phyloP scores from a whole-genome alignment of 2,797 vertebrate species.

The Macroramphosus scolopax region DNA sequence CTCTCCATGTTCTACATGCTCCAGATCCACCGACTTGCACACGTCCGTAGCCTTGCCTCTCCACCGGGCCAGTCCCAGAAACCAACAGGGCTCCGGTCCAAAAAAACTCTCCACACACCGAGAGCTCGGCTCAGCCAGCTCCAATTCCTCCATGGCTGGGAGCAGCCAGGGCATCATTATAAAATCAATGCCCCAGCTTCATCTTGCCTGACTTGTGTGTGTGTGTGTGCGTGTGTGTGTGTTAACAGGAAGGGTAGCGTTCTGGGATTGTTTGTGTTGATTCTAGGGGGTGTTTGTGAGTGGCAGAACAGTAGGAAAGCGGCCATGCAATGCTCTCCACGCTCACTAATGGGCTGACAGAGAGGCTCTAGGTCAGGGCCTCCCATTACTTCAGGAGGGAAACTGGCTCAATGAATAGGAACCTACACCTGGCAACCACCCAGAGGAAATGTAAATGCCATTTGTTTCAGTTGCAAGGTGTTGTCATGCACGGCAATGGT shows the following conservation, averaged over 20 bases:
- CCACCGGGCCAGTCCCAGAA: constrained; percentile 52
- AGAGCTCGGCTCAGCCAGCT: constrained; percentile 68
- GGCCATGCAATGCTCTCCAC: constrained; percentile 58
- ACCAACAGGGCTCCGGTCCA: constrained; percentile 58
- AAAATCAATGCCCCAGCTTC: constrained; percentile 78
- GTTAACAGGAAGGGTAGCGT: constrained; percentile 49
- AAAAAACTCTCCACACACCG: constrained; percentile 67
- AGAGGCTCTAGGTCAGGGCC: constrained; percentile 70
- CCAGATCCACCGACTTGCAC: constrained; percentile 60
- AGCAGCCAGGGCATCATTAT: constrained; percentile 77
- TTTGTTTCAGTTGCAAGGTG: constrained; percentile 70
- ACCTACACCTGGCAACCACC: constrained; percentile 51
- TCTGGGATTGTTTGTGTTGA: constrained; percentile 74
- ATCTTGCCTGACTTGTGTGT: constrained; percentile 51
- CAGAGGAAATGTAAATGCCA: constrained; percentile 74
- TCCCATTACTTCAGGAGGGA: constrained; percentile 72
- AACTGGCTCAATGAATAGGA: constrained; percentile 70
- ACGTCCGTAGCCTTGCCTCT: constrained; percentile 61
- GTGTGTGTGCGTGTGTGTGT: constrained; percentile 24
- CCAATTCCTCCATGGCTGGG: constrained; percentile 71
- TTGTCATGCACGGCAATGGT: constrained; percentile 65
- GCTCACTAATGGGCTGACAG: constrained; percentile 74
- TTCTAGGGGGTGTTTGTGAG: constrained; percentile 70
- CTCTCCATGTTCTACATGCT: constrained; percentile 73
- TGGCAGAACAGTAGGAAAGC: constrained; percentile 65